phyloP scores from a whole-genome alignment of 2,113 vertebrate genomes.

The Eulemur macaco region DNA sequence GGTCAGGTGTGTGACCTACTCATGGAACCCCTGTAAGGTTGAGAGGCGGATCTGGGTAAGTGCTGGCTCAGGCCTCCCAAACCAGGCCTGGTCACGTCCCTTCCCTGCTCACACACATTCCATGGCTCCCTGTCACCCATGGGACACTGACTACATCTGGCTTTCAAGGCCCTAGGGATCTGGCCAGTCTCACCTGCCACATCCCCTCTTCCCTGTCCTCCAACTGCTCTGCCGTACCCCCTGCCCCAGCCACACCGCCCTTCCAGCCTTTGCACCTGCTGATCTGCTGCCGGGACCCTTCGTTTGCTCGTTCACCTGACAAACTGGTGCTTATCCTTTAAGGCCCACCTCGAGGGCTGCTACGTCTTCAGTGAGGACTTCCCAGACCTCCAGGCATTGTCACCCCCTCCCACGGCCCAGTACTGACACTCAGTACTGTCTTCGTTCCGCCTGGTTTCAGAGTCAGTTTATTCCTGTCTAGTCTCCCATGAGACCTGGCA shows the following conservation, averaged over 20 bases:
- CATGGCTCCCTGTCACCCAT: not conserved
- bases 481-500: not conserved
- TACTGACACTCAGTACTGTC: not conserved
- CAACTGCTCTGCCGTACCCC: not conserved
- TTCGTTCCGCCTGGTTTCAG: not conserved
- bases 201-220: not conserved
- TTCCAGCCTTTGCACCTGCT: not conserved
- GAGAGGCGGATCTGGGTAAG: conserved; percentile 79
- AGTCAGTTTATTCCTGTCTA: not conserved
- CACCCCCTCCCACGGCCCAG: not conserved
- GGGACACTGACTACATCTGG: not conserved
- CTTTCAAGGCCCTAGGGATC: not conserved
- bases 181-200: not conserved
- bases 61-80: conserved; percentile 55
- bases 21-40: conserved; percentile 75
- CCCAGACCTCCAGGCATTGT: not conserved
- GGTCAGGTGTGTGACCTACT: conserved; percentile 74
- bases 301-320: not conserved
- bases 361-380: not conserved
- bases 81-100: not conserved
- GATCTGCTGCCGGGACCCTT: not conserved
- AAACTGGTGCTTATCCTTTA: not conserved
- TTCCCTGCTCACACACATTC: conserved; percentile 17
- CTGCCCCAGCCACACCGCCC: not conserved
- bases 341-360: not conserved